Evolutionary conservation across 1,140 invertebrate species (phyloP), one percentile per base, ranked within the genome.

Genomic region (Archivesica marissinica): DNA sequence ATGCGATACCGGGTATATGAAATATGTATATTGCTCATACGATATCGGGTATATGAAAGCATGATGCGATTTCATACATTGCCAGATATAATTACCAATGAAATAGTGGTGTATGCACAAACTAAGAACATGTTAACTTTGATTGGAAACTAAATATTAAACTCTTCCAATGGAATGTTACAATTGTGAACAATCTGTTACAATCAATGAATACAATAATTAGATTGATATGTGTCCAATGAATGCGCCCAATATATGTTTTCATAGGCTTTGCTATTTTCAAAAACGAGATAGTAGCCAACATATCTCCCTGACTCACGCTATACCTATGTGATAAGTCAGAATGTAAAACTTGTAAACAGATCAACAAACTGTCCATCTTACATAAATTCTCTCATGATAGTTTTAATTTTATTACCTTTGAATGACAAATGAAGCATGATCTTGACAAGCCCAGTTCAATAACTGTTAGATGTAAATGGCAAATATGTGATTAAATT

Each of bases 391-490:
- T 64, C 38, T 64, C 59, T 15, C 59, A 64, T 64, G 59, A 35
- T 35, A 15, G 59, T 64, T 64, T 52, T 52, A 64, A 35, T 64
- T 64, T 64, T 11, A 64, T 35, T 13, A 64, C 59, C n/a, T 64
- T 33, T 64, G 59, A 64, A 2, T 64, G 59, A 64, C 59, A 64
- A 64, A 64, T 64, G 59, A 64, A 64, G 59, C 59, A 25, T 17
- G 59, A 35, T 33, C 38, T 35, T 64, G 59, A 64, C 59, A 64
- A 15, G 3, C 25, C 59, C 3, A 35, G 23, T 64, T 64, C n/a
- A 64, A 13, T 35, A 15, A 3, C 33, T 64, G 59, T n/a, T n/a
- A n/a, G n/a, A n/a, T n/a, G n/a, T n/a, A n/a, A n/a, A 52, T n/a
- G 3, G 23, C 17, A n/a, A 7, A 11, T 52, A 17, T 4, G 50